Base-by-base conservation (phyloP, 1,140 invertebrate genomes). In the Aricia agestis region DNA sequence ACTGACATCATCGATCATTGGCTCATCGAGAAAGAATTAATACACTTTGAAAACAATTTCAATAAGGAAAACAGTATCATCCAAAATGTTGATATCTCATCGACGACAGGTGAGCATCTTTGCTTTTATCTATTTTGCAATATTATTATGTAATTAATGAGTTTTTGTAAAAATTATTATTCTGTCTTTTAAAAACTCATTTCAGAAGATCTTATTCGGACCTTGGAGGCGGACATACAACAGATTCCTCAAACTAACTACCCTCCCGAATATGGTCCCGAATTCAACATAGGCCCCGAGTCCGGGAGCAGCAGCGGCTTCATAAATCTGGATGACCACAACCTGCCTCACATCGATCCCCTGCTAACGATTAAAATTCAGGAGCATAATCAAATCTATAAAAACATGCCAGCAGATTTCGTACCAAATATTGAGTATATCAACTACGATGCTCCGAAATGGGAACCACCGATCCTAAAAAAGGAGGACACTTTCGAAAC, bases 301-400 rank as follows among this genome's bases (percentile, higher is more conserved):
- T 65, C 70, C 42, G 71, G 73, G 15, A 66, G 25, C 70, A 69
- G 74, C 58, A 59, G 61, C 61, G 74, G 59, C 6, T 75, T 74
- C 73, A 73, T 83, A 10, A 76, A 80, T 72, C 76, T 83, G n/a
- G 86, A 85, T 73, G 86, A 87, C 65, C 77, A 78, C 69, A 74
- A 80, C 31, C 74, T 88, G 74, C 86, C 86, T 1, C 86, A 90
- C 76, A 87, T 90, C 66, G 85, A 88, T 75, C 87, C 87, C 10
- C 76, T 78, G 15, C 82, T 90, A 18, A 84, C 84, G 71, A 80
- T 84, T 59, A 76, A 77, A 66, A 72, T 65, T 19, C 65, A 74
- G 45, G 66, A 69, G 41, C 58, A 69, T 41, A 63, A 69, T 58
- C 59, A 61, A 63, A 42, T 69, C 17, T 69, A 63, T 15, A 36